These are phyloP conservation scores for Hedya salicella DNA, from an alignment of 2,888 invertebrate species.

Conservation along the genomic window DNA sequence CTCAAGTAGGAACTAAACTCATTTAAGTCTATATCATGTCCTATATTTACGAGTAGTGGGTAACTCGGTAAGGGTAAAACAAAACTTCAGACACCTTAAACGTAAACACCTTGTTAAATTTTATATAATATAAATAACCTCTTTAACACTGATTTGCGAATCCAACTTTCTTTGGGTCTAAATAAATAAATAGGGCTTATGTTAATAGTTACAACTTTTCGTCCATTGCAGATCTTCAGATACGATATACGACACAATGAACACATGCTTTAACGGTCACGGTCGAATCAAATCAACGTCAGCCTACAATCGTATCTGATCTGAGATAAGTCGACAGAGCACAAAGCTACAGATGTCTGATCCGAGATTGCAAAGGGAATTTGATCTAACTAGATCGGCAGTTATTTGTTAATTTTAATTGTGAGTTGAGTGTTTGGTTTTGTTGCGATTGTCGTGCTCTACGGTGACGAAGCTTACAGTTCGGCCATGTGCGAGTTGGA, in stretches of 20 bases:
- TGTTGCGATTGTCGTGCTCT: not conserved
- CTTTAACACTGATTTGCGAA: no score
- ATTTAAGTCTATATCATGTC: no score
- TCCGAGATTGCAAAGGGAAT: constrained; percentile 17
- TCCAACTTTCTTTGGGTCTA: no score
- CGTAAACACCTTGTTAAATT: no score
- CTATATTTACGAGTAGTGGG: no score
- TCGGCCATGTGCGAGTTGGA: no score
- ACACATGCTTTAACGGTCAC: constrained; percentile 25
- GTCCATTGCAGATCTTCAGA: not conserved
- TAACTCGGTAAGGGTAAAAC: no score
- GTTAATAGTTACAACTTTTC: not conserved
- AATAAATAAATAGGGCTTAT: no score
- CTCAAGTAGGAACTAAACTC: no score
- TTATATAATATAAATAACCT: no score
- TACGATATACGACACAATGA: not conserved
- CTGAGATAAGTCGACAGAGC: constrained; percentile 12
- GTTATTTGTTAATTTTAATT: constrained; percentile 16
- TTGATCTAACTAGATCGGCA: constrained; percentile 6
- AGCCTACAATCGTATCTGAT: constrained; percentile 29
- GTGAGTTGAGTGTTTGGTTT: constrained; percentile 1
- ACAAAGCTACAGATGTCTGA: not conserved
- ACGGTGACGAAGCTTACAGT: not conserved
- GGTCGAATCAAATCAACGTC: constrained; percentile 35
- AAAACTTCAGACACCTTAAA: no score